phyloP scores from a whole-genome alignment of 2,113 vertebrate species.

The Burhinus oedicnemus region DNA sequence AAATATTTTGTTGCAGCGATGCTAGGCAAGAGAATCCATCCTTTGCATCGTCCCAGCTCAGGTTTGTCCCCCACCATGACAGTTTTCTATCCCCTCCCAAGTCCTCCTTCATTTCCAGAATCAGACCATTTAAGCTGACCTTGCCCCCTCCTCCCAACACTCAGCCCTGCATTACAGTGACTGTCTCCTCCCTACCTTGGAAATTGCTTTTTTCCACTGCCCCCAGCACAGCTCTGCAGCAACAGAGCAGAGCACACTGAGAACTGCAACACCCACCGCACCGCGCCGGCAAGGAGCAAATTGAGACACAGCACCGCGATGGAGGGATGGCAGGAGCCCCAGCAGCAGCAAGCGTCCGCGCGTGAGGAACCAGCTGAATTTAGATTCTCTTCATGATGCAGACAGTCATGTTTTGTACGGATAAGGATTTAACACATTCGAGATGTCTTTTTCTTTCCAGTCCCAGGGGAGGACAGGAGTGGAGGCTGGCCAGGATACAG shows the following conservation, averaged over 20 bases:
- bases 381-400: neutral
- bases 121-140: too few relatives aligned
- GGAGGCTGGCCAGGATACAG: neutral
- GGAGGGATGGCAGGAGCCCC: neutral
- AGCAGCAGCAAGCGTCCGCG: neutral
- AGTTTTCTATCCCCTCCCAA: neutral
- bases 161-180: neutral
- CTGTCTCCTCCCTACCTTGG: neutral
- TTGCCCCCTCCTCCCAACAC: accelerated
- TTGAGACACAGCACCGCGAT: neutral
- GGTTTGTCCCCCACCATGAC: neutral
- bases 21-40: neutral
- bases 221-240: neutral
- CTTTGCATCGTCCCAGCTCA: neutral
- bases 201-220: neutral
- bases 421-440: neutral
- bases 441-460: neutral
- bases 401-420: neutral
- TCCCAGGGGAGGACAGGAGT: neutral
- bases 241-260: neutral
- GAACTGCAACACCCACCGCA: neutral
- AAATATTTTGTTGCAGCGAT: neutral
- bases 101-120: neutral
- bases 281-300: neutral
- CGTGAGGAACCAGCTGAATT: neutral